Evolutionary conservation across 2,888 invertebrate genomes (phyloP).

Genomic region (Tholera decimalis): DNA sequence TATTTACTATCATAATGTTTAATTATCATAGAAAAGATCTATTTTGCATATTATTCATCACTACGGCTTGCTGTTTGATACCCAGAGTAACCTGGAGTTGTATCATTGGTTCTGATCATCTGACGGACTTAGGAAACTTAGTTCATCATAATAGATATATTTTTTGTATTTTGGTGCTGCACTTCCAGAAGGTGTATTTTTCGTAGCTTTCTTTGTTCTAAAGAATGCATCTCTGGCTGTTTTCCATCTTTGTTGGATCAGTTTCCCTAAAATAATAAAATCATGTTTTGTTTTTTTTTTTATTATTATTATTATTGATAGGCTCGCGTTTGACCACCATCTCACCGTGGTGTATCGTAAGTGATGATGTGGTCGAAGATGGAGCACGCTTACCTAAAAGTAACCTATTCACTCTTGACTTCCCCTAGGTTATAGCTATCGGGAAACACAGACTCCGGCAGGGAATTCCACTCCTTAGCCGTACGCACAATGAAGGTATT

Average conservation of each 20-base stretch:
- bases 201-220: not conserved
- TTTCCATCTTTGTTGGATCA: not conserved
- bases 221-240: not conserved
- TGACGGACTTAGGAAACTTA: not conserved
- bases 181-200: not conserved
- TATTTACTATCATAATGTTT: slow-evolving; percentile 21
- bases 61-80: slow-evolving; percentile 44
- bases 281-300: not conserved
- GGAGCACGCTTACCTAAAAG: too few relatives aligned
- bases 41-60: slow-evolving; percentile 32
- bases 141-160: not conserved
- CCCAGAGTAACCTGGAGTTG: slow-evolving; percentile 39
- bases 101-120: slow-evolving; percentile 20
- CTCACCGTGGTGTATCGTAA: too few relatives aligned
- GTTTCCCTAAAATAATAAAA: not conserved
- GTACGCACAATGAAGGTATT: too few relatives aligned
- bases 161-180: not conserved
- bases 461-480: too few relatives aligned
- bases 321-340: too few relatives aligned
- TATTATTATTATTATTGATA: too few relatives aligned
- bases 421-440: too few relatives aligned
- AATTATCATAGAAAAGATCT: slow-evolving; percentile 1
- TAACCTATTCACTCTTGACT: too few relatives aligned
- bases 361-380: too few relatives aligned
- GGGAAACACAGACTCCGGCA: too few relatives aligned